These are phyloP conservation scores for Rhingia campestris DNA, from an alignment of 2,888 invertebrate genomes.

Conservation along the genomic window DNA sequence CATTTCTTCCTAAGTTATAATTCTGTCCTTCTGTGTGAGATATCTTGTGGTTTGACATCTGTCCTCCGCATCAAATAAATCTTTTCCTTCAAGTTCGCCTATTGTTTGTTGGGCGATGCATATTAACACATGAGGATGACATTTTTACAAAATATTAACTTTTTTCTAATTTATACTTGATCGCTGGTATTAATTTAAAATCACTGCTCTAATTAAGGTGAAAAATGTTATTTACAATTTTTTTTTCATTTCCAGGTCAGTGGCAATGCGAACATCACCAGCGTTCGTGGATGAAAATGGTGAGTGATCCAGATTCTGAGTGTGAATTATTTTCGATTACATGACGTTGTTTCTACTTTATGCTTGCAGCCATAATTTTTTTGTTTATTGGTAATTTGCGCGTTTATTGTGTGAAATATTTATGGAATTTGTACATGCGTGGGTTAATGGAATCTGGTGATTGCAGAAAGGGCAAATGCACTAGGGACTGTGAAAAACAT, in stretches of 20 bases:
- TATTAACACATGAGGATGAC: slow-evolving; percentile 11
- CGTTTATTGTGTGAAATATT: slow-evolving; percentile 4
- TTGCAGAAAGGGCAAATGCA: neutral
- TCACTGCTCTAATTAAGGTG: slow-evolving; percentile 44
- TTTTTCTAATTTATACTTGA: slow-evolving; percentile 53
- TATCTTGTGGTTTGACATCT: slow-evolving; percentile 47
- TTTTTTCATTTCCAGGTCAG: slow-evolving; percentile 79
- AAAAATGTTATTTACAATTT: slow-evolving; percentile 38
- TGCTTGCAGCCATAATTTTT: neutral
- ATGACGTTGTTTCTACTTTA: neutral
- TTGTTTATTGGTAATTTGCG: slow-evolving; percentile 1
- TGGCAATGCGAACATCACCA: slow-evolving; percentile 81
- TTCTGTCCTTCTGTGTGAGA: slow-evolving; percentile 14
- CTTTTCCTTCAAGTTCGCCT: neutral
- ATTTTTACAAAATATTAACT: slow-evolving; percentile 41
- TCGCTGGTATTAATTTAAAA: slow-evolving; percentile 34
- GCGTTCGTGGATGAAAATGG: slow-evolving; percentile 82
- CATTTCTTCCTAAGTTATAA: slow-evolving; percentile 13
- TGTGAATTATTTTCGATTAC: neutral
- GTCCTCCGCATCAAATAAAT: slow-evolving; percentile 34
- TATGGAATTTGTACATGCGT: slow-evolving; percentile 5
- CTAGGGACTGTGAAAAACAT: neutral
- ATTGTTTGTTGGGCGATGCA: slow-evolving; percentile 4
- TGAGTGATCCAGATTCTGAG: slow-evolving; percentile 76
- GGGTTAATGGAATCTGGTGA: slow-evolving; percentile 13